Conservation (phyloP, 1,140 invertebrate genomes). For the Drosophila nigrodunni region DNA sequence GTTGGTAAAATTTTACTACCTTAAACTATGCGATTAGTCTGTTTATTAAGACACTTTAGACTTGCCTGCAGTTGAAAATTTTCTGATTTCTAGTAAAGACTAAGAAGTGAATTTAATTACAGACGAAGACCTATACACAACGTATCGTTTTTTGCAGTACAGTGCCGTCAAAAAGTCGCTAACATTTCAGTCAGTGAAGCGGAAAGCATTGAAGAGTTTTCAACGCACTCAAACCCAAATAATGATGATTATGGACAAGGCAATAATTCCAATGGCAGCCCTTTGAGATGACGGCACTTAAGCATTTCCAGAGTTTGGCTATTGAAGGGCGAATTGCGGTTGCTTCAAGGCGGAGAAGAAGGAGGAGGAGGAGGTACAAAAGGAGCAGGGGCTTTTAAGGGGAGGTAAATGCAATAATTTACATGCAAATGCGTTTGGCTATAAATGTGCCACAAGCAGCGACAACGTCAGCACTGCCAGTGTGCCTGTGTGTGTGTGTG, state of each 20-base stretch:
- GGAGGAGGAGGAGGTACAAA: not conserved
- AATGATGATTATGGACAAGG: conserved; percentile 43
- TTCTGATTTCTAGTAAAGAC: no score
- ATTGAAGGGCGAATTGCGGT: not conserved
- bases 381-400: not conserved
- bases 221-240: not conserved
- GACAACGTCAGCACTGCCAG: conserved; percentile 23
- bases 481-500: conserved; percentile 10
- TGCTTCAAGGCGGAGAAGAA: no score
- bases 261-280: conserved; percentile 58
- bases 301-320: conserved; percentile 15
- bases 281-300: conserved; percentile 42
- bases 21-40: no score
- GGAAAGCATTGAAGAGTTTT: not conserved
- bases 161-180: conserved; percentile 1
- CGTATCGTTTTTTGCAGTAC: not conserved
- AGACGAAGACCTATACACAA: not conserved
- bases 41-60: no score
- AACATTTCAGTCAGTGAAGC: not conserved
- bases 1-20: no score
- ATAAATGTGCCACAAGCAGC: conserved; percentile 73
- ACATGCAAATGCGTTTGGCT: conserved; percentile 76
- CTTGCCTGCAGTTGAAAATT: no score
- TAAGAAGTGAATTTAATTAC: no score
- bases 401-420: conserved; percentile 71